These are phyloP conservation scores for Catocala sponsa DNA, from an alignment of 2,888 invertebrate species.

Conservation along the genomic window DNA sequence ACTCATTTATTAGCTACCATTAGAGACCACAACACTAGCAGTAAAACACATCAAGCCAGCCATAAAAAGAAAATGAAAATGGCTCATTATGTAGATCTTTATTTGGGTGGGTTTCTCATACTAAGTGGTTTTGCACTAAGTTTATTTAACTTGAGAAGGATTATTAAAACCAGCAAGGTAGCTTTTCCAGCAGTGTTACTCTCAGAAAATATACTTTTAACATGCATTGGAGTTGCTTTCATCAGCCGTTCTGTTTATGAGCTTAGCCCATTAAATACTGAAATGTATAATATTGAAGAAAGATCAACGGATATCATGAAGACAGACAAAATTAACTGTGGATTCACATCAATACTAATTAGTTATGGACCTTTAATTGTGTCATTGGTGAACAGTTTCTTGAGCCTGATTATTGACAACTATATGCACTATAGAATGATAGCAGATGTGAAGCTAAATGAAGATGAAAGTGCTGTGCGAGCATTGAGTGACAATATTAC, in stretches of 20 bases:
- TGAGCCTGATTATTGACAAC: conserved; percentile 77
- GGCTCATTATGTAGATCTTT: conserved; percentile 70
- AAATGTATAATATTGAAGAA: conserved; percentile 62
- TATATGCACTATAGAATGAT: conserved; percentile 80
- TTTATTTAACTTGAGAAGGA: conserved; percentile 71
- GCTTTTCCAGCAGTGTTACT: conserved; percentile 69
- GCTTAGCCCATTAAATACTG: conserved; percentile 59
- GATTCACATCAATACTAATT: conserved; percentile 65
- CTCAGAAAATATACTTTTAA: conserved; percentile 78
- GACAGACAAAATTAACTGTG: conserved; percentile 59
- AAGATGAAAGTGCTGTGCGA: conserved; percentile 68
- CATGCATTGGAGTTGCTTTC: conserved; percentile 77
- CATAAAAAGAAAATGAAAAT: conserved; percentile 54
- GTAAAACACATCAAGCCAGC: conserved; percentile 1
- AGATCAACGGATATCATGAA: conserved; percentile 53
- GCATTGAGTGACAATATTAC: conserved; percentile 54
- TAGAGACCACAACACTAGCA: conserved; percentile 8
- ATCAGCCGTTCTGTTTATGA: conserved; percentile 65
- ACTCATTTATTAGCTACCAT: conserved; percentile 47
- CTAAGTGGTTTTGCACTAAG: conserved; percentile 73
- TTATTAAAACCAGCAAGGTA: conserved; percentile 61
- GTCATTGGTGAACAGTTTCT: conserved; percentile 79
- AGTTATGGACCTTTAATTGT: conserved; percentile 77
- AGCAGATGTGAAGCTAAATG: conserved; percentile 61
- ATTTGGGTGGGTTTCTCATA: conserved; percentile 75